Evolutionary conservation across 2,888 invertebrate genomes (phyloP).

Genomic region (Pseudococcus jackbeardsleyi): DNA sequence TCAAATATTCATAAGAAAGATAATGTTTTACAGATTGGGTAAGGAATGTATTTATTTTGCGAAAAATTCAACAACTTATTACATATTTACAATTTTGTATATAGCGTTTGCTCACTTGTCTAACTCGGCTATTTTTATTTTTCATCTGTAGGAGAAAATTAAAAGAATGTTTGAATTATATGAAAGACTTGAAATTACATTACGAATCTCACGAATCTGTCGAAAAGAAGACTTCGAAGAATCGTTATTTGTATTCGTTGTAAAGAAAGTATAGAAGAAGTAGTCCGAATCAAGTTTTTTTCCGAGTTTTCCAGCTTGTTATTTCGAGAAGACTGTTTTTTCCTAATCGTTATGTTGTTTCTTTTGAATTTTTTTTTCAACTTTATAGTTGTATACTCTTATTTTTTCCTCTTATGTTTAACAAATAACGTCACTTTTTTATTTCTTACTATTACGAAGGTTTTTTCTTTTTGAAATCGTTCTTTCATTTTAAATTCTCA

Average conservation of each 20-base stretch:
- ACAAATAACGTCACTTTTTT: background rate
- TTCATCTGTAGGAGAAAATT: conserved; percentile 51
- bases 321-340: conserved; percentile 25
- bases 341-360: background rate
- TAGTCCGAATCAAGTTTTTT: background rate
- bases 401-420: background rate
- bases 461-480: background rate
- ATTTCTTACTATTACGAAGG: background rate
- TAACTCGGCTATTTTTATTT: background rate
- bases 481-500: background rate
- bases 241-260: conserved; percentile 46
- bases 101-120: background rate
- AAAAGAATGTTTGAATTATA: conserved; percentile 57
- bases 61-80: background rate
- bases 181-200: conserved; percentile 59
- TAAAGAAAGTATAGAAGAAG: background rate
- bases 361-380: background rate
- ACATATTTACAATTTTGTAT: background rate
- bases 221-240: conserved; percentile 59
- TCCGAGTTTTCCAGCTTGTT: background rate
- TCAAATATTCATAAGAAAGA: conserved; percentile 76
- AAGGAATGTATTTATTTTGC: conserved; percentile 66
- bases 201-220: conserved; percentile 65
- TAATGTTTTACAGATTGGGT: conserved; percentile 89
- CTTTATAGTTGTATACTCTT: background rate